Conservation (phyloP, 2,797 vertebrate genomes). For the Sylvia borin region DNA sequence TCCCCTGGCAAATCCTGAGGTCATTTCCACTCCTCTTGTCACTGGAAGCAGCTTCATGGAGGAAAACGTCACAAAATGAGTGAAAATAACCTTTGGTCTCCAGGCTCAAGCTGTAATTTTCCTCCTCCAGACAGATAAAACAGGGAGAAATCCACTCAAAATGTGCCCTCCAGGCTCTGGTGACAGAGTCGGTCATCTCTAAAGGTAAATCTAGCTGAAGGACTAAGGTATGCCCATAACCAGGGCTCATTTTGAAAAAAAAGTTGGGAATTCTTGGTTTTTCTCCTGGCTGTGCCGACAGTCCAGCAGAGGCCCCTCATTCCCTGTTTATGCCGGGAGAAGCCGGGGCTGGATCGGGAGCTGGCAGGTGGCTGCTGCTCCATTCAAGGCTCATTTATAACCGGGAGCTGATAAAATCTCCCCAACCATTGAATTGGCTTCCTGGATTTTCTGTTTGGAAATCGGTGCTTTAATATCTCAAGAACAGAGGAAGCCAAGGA, state of each 20-base stretch:
- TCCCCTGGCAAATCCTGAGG: neutral
- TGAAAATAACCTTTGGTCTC: neutral
- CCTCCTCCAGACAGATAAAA: neutral
- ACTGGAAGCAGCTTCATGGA: neutral
- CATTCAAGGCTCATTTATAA: neutral
- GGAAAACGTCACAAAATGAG: fast-evolving
- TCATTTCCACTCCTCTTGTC: fast-evolving
- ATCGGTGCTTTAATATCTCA: constrained; percentile 15
- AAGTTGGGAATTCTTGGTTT: neutral
- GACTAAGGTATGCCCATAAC: neutral
- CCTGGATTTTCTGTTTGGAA: constrained; percentile 46
- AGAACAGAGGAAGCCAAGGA: constrained; percentile 25
- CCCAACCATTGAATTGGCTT: constrained; percentile 32
- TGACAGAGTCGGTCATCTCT: neutral
- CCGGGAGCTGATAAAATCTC: constrained; percentile 31
- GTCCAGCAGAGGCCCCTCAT: neutral
- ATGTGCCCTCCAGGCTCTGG: neutral
- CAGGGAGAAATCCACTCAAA: neutral
- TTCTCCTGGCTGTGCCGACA: neutral
- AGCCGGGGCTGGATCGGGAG: neutral
- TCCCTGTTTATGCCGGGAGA: neutral
- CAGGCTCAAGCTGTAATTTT: neutral
- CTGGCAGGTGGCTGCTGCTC: neutral
- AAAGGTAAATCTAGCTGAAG: neutral
- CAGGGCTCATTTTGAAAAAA: neutral